These are phyloP conservation scores for Anguilla anguilla DNA, from an alignment of 2,797 vertebrate species.

Conservation along the genomic window DNA sequence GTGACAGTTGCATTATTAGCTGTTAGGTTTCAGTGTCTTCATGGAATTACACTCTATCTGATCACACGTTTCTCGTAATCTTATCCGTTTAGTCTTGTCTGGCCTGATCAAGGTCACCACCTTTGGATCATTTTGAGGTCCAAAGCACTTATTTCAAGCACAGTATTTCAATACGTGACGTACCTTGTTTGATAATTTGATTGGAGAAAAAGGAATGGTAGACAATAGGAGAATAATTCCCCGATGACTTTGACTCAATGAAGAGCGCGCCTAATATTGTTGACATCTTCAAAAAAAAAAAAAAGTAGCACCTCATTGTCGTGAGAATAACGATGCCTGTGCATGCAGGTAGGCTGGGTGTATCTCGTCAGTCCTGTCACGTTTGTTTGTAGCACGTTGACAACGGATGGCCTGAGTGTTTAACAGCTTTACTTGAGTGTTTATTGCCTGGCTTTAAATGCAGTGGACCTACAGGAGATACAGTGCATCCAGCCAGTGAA, in stretches of 20 bases:
- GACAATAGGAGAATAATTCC: neutral
- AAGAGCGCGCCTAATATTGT: neutral
- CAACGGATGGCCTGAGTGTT: neutral
- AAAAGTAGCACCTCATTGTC: neutral
- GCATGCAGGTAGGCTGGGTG: neutral
- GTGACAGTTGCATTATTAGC: neutral
- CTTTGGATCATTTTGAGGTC: neutral
- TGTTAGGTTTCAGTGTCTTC: neutral
- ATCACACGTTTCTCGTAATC: neutral
- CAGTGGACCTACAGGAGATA: neutral
- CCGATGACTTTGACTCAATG: neutral
- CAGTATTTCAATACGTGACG: neutral
- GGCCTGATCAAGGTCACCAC: slow-evolving; percentile 3
- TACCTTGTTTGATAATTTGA: neutral
- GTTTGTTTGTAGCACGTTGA: neutral
- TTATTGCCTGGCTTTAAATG: neutral
- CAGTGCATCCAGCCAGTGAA: neutral
- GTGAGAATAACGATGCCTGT: neutral
- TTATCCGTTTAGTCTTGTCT: neutral
- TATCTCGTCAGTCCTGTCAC: neutral
- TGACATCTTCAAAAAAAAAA: neutral
- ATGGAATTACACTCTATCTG: neutral
- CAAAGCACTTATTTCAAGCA: neutral
- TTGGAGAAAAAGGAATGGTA: neutral
- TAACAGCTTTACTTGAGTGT: neutral